Conservation (phyloP, 2,113 vertebrate genomes). For the Madoqua kirkii region DNA sequence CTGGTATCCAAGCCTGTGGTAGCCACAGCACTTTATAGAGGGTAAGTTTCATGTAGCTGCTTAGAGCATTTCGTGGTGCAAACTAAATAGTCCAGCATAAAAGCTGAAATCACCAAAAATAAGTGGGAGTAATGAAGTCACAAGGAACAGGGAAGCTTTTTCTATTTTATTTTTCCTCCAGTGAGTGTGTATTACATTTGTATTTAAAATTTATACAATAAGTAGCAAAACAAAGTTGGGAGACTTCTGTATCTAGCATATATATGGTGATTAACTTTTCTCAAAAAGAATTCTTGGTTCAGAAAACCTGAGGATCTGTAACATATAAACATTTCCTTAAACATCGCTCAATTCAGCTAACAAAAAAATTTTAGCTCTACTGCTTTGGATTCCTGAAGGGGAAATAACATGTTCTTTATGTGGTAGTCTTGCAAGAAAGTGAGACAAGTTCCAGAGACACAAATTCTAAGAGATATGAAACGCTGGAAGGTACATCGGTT, state of each 20-base stretch:
- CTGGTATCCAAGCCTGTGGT: neutral
- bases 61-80: neutral
- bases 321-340: conserved; percentile 43
- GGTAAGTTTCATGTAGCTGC: neutral
- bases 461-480: neutral
- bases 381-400: neutral
- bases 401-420: conserved; percentile 2
- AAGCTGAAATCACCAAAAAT: conserved; percentile 14
- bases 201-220: conserved; percentile 38
- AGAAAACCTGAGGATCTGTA: conserved; percentile 16
- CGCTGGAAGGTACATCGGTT: neutral
- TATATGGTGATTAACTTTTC: conserved; percentile 6
- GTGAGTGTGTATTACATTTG: neutral
- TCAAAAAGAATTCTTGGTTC: conserved; percentile 20
- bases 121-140: neutral
- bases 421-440: neutral
- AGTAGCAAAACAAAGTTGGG: neutral
- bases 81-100: conserved; percentile 17
- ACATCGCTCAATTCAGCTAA: neutral
- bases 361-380: neutral
- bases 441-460: conserved; percentile 2
- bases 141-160: neutral
- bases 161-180: conserved; percentile 19
- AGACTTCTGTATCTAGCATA: conserved; percentile 1
- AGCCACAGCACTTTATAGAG: neutral